Evolutionary conservation across 2,113 vertebrate species (phyloP), one percentile per base, ranked within the genome.

Genomic region (Pelodiscus sinensis): DNA sequence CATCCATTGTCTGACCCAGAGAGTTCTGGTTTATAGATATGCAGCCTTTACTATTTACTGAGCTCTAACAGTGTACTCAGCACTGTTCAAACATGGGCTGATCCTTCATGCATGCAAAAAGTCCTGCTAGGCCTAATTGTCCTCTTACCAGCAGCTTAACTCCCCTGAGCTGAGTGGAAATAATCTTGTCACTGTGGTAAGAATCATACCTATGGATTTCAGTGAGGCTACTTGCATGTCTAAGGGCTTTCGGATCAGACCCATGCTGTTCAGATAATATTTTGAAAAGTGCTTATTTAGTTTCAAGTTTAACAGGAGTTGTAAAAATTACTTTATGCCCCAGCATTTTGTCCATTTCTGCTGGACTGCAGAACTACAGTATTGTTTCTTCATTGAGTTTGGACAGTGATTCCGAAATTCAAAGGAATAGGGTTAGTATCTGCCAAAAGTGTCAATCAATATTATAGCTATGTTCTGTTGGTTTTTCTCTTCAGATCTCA

Each of bases 401-500:
- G 79, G 44, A 27, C 56, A 50, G 68, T 54, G 50, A 90, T 90
- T 94, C 85, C 55, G 82, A 88, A 87, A 24, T 50, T 77, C 44
- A 77, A 75, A 50, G 9, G 22, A 5, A 56, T 87, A 13, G 56
- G 57, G 91, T 92, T 62, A 84, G 38, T 16, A 25, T 90, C 62
- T 93, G 84, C 95, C 85, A 93, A 79, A 92, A 89, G 73, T 90
- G 56, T 57, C 60, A 90, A 94, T 82, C 77, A 29, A 84, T 77
- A 88, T 57, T 77, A 89, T 84, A 87, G 38, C 96, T 91, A n/a
- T 81, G 71, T 5, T 84, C 51, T 79, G 0, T 96, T 55, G 80
- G 9, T 96, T 86, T 96, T 87, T 88, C 31, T 51, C 86, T 93
- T 58, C 96, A 99, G 99, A 99, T 98, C 99, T 99, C 92, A 98